phyloP scores from a whole-genome alignment of 1,140 invertebrate genomes.

The Diuraphis noxia region DNA sequence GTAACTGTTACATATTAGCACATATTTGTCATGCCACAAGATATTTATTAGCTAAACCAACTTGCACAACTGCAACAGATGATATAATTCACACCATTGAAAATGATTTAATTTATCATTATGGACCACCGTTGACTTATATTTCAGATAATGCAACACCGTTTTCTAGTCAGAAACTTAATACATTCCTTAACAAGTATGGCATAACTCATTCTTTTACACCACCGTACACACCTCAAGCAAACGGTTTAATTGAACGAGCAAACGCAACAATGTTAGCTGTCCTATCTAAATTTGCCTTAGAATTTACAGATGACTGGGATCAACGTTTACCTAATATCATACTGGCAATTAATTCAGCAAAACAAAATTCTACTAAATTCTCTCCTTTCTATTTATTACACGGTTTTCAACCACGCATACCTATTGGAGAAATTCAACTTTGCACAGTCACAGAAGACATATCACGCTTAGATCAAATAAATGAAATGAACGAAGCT shows the following conservation, averaged over 20 bases:
- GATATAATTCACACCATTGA: neutral
- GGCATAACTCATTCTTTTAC: neutral
- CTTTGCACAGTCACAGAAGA: neutral
- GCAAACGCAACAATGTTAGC: neutral
- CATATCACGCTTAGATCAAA: neutral
- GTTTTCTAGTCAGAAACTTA: neutral
- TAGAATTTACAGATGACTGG: neutral
- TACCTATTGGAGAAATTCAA: neutral
- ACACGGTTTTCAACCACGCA: neutral
- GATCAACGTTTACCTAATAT: neutral
- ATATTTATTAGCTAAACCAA: no score
- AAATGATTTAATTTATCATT: neutral
- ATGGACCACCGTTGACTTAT: neutral
- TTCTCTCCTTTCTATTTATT: neutral
- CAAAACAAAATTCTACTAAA: neutral
- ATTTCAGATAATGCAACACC: neutral
- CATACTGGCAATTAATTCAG: neutral
- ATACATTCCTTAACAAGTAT: neutral
- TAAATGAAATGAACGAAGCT: neutral
- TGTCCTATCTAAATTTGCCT: neutral
- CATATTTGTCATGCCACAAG: conserved; percentile 11
- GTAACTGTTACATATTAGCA: neutral
- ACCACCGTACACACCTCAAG: neutral
- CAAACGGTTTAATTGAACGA: neutral
- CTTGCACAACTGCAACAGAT: neutral